Base-by-base conservation (phyloP, 2,888 invertebrate species). In the Conistra vaccinii region DNA sequence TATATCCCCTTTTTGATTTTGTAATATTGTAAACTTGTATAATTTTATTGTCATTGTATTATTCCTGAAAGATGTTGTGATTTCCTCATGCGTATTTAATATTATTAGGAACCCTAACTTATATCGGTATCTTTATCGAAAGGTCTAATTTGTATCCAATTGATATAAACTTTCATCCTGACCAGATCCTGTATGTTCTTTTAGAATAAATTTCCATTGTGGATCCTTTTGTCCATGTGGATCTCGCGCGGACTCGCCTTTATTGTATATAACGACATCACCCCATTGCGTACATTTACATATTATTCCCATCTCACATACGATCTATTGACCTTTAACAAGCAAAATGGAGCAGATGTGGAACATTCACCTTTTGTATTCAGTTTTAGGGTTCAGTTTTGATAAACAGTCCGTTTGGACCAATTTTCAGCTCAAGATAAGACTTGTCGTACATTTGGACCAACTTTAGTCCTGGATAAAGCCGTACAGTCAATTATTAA, bases 211-310 rank as follows among this genome's bases (percentile, higher is more conserved):
- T 72, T 74, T 78, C 32, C 60, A 61, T 26, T 69, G 74, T 67
- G 58, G 51, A 69, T 76, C 61, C 67, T 73, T 77, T 73, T 68
- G 53, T 73, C 55, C 51, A 53, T 58, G 53, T 23, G 48, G 63
- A 76, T 61, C 61, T 68, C 73, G 29, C 45, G 65, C 61, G 67
- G 65, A 57, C 65, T 70, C n/a, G 26, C 70, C 65, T 73, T 85
- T 84, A 83, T 81, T 76, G 68, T 60, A 79, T 66, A 76, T 81
- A 79, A 76, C 77, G 82, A 77, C 69, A 60, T 76, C 86, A 86
- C 73, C 79, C 79, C 76, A 73, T 63, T 66, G 77, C 75, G 62
- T 65, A 76, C 62, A 84, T 85, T 85, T 74, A 76, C 86, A 83
- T 83, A 72, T 83, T 69, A 78, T 83, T 78, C 63, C 60, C 73